Conservation (phyloP, 2,888 invertebrate species). For the Cerceris ruficornis region DNA sequence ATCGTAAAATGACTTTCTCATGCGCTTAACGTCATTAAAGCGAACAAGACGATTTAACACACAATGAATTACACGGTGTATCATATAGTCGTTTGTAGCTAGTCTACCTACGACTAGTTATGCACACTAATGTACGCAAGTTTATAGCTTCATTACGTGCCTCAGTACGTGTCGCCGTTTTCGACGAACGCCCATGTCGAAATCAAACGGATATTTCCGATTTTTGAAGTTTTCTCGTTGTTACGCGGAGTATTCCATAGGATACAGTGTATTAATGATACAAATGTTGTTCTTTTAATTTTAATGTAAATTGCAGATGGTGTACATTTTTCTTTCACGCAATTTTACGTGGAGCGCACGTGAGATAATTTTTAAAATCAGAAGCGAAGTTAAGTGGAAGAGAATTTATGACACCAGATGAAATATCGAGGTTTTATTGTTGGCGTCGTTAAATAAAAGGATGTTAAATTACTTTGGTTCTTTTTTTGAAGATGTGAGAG, state of each 20-base stretch:
- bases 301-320: too few species aligned
- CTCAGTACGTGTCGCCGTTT: slow-evolving; percentile 8
- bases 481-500: too few species aligned
- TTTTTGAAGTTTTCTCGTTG: not conserved
- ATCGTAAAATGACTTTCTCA: slow-evolving; percentile 47
- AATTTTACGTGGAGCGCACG: too few species aligned
- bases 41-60: slow-evolving; percentile 50
- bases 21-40: slow-evolving; percentile 42
- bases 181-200: not conserved
- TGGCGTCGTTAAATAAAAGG: too few species aligned
- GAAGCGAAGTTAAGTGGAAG: too few species aligned
- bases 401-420: too few species aligned
- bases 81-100: slow-evolving; percentile 4
- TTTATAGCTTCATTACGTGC: slow-evolving; percentile 45
- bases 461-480: too few species aligned
- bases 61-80: slow-evolving; percentile 47
- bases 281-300: too few species aligned
- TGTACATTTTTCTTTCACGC: too few species aligned
- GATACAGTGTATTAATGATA: not conserved
- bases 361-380: too few species aligned
- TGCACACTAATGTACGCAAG: slow-evolving; percentile 28
- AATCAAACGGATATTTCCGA: not conserved
- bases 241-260: not conserved
- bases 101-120: slow-evolving; percentile 4
- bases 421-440: too few species aligned